These are phyloP conservation scores for Telenomus remus DNA, from an alignment of 1,140 invertebrate genomes.

Conservation along the genomic window DNA sequence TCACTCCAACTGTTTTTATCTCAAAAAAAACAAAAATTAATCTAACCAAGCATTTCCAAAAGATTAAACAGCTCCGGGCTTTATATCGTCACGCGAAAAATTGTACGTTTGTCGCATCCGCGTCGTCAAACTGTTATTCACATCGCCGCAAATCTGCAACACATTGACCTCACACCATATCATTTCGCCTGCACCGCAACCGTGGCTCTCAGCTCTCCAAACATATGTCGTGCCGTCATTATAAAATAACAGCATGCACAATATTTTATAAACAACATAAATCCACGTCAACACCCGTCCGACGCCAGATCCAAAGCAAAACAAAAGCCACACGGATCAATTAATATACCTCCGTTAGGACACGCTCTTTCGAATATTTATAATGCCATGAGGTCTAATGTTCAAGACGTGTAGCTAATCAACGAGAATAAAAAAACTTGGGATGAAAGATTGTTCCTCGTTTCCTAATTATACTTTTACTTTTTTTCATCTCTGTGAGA, in stretches of 20 bases:
- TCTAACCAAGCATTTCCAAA: no score
- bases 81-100: slow-evolving; percentile 11
- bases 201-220: slow-evolving; percentile 29
- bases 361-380: slow-evolving; percentile 31
- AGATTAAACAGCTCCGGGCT: no score
- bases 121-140: slow-evolving; percentile 24
- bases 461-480: no score
- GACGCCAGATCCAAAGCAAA: slow-evolving; percentile 22
- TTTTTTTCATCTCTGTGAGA: no score
- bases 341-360: slow-evolving; percentile 27
- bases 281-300: slow-evolving; percentile 31
- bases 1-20: no score
- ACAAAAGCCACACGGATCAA: slow-evolving; percentile 34
- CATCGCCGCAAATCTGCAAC: slow-evolving; percentile 20
- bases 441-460: no score
- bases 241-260: slow-evolving; percentile 34
- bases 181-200: slow-evolving; percentile 16
- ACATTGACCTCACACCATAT: slow-evolving; percentile 18
- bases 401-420: background rate
- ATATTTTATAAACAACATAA: slow-evolving; percentile 49
- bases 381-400: slow-evolving; percentile 7
- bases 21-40: no score
- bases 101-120: slow-evolving; percentile 1
- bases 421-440: background rate
- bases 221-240: slow-evolving; percentile 45